Conservation (phyloP, 2,113 vertebrate species). For the Donacobius atricapilla region DNA sequence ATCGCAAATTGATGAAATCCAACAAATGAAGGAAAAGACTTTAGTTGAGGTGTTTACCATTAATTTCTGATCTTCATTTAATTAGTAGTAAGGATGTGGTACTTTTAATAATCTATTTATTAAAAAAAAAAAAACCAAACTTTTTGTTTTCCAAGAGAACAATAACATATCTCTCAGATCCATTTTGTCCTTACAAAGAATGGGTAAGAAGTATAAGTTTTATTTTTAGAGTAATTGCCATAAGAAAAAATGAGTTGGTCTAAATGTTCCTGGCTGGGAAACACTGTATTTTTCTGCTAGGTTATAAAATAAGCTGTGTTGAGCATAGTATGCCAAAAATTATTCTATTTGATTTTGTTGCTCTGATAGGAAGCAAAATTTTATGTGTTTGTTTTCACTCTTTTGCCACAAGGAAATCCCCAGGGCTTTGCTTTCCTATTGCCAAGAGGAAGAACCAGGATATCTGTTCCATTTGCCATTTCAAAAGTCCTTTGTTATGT, state of each 20-base stretch:
- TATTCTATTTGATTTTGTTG: constrained; percentile 20
- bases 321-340: background rate
- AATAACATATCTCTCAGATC: background rate
- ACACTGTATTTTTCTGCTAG: constrained; percentile 26
- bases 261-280: constrained; percentile 28
- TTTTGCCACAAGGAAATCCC: background rate
- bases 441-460: constrained; percentile 59
- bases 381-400: constrained; percentile 39
- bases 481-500: constrained; percentile 49
- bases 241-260: background rate
- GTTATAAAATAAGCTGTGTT: background rate
- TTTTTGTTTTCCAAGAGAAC: background rate
- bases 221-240: constrained; percentile 29
- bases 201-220: background rate
- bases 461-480: constrained; percentile 28
- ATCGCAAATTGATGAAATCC: background rate
- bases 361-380: constrained; percentile 17
- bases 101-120: background rate
- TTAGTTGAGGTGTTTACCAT: background rate
- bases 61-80: background rate
- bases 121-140: rapidly evolving
- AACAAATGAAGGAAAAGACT: background rate
- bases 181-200: background rate
- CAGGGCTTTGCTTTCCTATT: constrained; percentile 2
- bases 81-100: background rate